Percentiles rank a stretch among this genome's conserved stretches.
Evolutionary conservation across 2,888 invertebrate species (phyloP).

Genomic region (Stramonita haemastoma): DNA sequence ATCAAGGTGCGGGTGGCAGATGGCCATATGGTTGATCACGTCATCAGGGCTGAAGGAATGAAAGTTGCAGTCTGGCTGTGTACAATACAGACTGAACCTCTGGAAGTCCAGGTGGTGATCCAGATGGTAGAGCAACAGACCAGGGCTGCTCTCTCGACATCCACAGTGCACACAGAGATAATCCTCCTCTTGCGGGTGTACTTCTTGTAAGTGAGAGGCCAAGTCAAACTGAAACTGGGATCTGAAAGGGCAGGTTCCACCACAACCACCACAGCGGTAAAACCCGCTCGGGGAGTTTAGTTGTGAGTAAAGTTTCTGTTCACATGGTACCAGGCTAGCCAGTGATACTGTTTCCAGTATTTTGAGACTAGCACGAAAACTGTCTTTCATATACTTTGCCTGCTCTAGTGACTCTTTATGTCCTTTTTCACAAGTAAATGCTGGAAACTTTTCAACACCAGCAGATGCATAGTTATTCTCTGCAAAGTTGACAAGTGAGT

Average conservation of each 20-base stretch:
- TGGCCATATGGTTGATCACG: slow-evolving; percentile 9
- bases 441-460: background rate
- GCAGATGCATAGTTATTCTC: background rate
- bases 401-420: background rate
- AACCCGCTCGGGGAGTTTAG: background rate
- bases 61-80: slow-evolving; percentile 21
- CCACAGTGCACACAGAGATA: slow-evolving; percentile 17
- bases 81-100: slow-evolving; percentile 27
- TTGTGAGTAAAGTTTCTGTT: background rate
- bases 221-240: slow-evolving; percentile 8
- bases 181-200: background rate
- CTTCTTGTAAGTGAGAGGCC: background rate
- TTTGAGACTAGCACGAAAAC: background rate
- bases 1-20: background rate
- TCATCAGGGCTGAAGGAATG: slow-evolving; percentile 22
- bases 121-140: slow-evolving; percentile 14
- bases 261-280: slow-evolving; percentile 19
- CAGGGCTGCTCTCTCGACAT: background rate
- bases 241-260: background rate
- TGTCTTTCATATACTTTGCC: background rate
- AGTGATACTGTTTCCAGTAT: slow-evolving; percentile 25
- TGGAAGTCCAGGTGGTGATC: slow-evolving; percentile 28
- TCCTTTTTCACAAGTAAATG: background rate
- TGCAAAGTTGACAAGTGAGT: background rate
- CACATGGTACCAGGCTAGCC: background rate